Base-by-base conservation (phyloP, 2,888 invertebrate species). In the Ryuthela nishihirai region DNA sequence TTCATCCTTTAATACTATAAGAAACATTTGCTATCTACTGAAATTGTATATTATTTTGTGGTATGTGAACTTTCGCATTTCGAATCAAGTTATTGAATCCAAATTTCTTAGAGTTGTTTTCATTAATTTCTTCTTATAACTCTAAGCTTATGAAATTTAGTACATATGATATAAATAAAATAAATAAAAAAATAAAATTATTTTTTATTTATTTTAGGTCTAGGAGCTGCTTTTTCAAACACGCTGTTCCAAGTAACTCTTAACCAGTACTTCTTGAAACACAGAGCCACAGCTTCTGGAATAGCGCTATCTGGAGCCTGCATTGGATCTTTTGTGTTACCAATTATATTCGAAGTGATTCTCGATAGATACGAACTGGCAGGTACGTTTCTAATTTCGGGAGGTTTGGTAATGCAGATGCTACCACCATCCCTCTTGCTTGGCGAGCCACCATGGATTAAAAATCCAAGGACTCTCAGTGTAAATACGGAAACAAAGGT, bases 221-320 rank as follows among this genome's bases (percentile, higher is more conserved):
- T 54, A 9, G 54, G 54, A 21, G 54, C 46, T n/a, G 40, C 54
- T n/a, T 40, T 54, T n/a, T 39, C 38, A 26, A 56, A 46, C 18
- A 46, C 46, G 4, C 21, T 54, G n/a, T 41, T 35, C 15, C 35
- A 32, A 20, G 45, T 54, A 2, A 10, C 24, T 5, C 24, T 54
- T 2, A 54, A 45, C 15, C 54, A 54, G 17, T 41, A 46, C 12
- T 56, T 54, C 10, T 20, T 35, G 10, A 54, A 54, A 29, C 34
- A 54, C 24, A 35, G 41, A 12, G 54, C 46, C 1, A 46, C 50
- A n/a, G 54, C 46, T 1, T 32, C 34, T 5, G 54, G 54, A 2
- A 6, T 56, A 0, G 39, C 54, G 9, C 23, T 46, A 20, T 54
- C 54, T 5, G 54, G 54, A 34, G 46, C 54, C 2, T 54, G 54